These are phyloP conservation scores for Drosophila repletoides DNA, from an alignment of 1,140 invertebrate species.

Conservation along the genomic window DNA sequence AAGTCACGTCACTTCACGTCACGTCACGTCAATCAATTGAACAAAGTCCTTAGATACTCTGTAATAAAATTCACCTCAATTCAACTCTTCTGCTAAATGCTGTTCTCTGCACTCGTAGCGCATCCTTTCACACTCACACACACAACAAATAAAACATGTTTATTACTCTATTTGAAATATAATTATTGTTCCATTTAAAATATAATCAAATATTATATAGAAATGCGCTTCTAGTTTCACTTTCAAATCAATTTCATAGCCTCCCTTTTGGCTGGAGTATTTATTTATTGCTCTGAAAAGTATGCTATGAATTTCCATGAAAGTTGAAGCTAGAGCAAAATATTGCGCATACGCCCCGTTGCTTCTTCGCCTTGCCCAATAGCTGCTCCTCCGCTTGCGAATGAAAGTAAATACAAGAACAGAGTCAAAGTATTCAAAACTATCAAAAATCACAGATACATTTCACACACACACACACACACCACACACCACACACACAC, in stretches of 20 bases:
- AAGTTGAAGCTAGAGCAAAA: too few relatives aligned
- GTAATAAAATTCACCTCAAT: constrained; percentile 16
- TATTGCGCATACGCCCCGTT: constrained; percentile 69
- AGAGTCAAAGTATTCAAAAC: too few relatives aligned
- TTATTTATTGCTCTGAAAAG: too few relatives aligned
- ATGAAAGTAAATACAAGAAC: constrained; percentile 21
- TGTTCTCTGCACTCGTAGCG: constrained; percentile 41
- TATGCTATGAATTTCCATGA: too few relatives aligned
- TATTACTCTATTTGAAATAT: constrained; percentile 43
- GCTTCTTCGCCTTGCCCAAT: constrained; percentile 60
- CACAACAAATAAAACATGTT: too few relatives aligned
- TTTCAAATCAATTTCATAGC: too few relatives aligned
- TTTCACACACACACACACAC: not conserved
- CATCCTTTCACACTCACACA: constrained; percentile 11
- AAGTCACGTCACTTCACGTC: constrained; percentile 2
- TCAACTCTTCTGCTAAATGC: constrained; percentile 38
- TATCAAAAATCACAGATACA: constrained; percentile 9
- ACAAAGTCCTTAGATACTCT: constrained; percentile 22
- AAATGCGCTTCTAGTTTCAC: too few relatives aligned
- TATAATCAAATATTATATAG: too few relatives aligned
- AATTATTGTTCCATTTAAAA: too few relatives aligned
- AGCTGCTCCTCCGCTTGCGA: constrained; percentile 50
- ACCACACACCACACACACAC: constrained; percentile 12
- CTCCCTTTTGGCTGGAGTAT: too few relatives aligned
- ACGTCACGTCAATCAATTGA: constrained; percentile 4